Evolutionary conservation across 2,888 invertebrate species (phyloP).

Genomic region (Quadroppia sp.): DNA sequence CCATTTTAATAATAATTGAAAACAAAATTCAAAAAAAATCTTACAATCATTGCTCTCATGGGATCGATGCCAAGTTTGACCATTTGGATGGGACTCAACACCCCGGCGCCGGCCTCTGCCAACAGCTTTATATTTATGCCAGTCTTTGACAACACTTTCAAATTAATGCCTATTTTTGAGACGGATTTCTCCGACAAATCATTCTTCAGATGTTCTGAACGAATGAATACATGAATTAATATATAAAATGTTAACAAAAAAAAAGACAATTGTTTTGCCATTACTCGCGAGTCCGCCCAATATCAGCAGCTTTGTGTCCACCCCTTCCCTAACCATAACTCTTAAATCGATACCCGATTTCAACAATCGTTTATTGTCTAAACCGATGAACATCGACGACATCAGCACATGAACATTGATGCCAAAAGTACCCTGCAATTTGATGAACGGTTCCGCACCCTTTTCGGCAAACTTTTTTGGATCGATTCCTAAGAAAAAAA

Average conservation of each 20-base stretch:
- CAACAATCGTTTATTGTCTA: background rate
- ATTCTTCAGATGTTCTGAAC: background rate
- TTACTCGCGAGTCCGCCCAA: background rate
- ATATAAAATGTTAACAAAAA: background rate
- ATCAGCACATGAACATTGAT: background rate
- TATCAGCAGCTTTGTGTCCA: background rate
- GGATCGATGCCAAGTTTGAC: background rate
- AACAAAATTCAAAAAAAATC: background rate
- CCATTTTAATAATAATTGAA: background rate
- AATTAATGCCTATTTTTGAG: background rate
- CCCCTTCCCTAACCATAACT: background rate
- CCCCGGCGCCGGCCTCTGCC: background rate
- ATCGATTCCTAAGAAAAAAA: background rate
- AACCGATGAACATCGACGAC: background rate
- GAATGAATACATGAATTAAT: background rate
- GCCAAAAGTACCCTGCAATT: background rate
- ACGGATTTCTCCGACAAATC: background rate
- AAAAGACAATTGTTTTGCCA: background rate
- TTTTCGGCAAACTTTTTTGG: background rate
- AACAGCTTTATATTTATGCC: background rate
- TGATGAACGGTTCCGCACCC: background rate
- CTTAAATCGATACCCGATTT: background rate
- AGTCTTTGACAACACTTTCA: background rate
- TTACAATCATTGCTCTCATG: background rate
- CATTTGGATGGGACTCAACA: background rate